A percentile compares a stretch with the other conserved stretches of the same genome.
These are phyloP conservation scores for Rhyacophila brunnea DNA, from an alignment of 1,140 invertebrate genomes.

Conservation along the genomic window DNA sequence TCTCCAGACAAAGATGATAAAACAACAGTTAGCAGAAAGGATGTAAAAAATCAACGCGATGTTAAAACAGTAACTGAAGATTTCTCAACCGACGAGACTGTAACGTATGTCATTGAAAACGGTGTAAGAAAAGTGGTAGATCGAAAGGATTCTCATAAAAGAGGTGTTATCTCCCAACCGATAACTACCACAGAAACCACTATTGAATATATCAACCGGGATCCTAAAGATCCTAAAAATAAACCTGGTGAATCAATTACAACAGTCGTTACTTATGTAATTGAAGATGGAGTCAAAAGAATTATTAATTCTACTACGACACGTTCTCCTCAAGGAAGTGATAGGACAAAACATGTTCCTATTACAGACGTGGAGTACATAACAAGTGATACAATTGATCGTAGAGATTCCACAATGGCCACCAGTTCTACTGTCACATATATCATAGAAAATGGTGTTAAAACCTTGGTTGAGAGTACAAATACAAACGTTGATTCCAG, in stretches of 20 bases:
- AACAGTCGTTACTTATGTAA: conserved; percentile 44
- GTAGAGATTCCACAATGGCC: too few species aligned
- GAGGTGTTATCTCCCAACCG: too few species aligned
- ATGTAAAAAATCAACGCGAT: conserved; percentile 9
- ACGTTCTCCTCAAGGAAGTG: neutral
- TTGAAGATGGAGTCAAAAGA: conserved; percentile 38
- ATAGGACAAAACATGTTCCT: too few species aligned
- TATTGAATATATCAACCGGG: too few species aligned
- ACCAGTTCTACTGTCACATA: neutral
- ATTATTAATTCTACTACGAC: neutral
- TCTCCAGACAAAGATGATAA: neutral
- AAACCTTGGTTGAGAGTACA: conserved; percentile 18
- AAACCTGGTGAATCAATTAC: neutral
- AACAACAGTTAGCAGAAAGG: neutral
- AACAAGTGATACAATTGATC: too few species aligned
- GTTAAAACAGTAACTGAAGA: conserved; percentile 3
- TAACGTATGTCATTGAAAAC: conserved; percentile 32
- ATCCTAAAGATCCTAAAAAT: neutral
- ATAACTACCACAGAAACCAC: too few species aligned
- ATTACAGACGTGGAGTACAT: too few species aligned
- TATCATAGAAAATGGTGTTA: conserved; percentile 16
- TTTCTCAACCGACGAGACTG: conserved; percentile 41
- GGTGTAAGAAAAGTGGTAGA: conserved; percentile 17
- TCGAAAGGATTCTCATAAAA: neutral
- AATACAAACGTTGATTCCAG: neutral